These are phyloP conservation scores for Nomada flava DNA, from an alignment of 2,888 invertebrate genomes.

Conservation along the genomic window DNA sequence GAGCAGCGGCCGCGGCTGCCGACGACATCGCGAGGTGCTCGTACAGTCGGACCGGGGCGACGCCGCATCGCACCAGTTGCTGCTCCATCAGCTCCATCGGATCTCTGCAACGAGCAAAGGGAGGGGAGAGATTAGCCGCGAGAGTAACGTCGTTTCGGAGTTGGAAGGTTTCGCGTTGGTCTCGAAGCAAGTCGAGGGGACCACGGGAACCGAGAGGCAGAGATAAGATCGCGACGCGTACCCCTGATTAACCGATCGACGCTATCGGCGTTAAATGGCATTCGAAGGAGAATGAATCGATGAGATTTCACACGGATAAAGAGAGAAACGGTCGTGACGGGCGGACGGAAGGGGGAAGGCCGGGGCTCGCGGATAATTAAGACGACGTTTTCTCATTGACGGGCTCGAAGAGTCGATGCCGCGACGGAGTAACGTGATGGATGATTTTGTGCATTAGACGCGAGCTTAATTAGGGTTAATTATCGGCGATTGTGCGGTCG, in stretches of 20 bases:
- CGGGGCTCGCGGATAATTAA: conserved; percentile 58
- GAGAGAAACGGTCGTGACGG: conserved; percentile 10
- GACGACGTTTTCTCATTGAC: conserved; percentile 56
- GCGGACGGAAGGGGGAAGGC: conserved; percentile 22
- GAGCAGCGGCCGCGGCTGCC: conserved; percentile 71
- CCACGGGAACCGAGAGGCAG: background rate
- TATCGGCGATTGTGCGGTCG: conserved; percentile 77
- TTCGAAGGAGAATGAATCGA: conserved; percentile 54
- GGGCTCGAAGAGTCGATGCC: conserved; percentile 1
- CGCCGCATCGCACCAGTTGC: conserved; percentile 82
- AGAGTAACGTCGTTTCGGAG: background rate
- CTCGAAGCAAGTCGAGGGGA: background rate
- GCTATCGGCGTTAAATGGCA: conserved; percentile 61
- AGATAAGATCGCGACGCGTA: conserved; percentile 20
- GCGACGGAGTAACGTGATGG: conserved; percentile 70
- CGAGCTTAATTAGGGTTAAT: conserved; percentile 81
- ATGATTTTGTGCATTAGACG: conserved; percentile 76
- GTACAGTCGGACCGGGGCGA: conserved; percentile 81
- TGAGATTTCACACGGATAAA: conserved; percentile 45
- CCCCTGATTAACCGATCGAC: conserved; percentile 53
- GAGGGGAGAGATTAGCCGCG: background rate
- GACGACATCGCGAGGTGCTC: conserved; percentile 81
- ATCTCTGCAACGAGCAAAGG: conserved; percentile 75
- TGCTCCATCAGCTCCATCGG: conserved; percentile 84
- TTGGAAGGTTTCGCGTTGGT: background rate